Conservation (phyloP, 2,888 invertebrate species). For the Drosophila putrida region DNA sequence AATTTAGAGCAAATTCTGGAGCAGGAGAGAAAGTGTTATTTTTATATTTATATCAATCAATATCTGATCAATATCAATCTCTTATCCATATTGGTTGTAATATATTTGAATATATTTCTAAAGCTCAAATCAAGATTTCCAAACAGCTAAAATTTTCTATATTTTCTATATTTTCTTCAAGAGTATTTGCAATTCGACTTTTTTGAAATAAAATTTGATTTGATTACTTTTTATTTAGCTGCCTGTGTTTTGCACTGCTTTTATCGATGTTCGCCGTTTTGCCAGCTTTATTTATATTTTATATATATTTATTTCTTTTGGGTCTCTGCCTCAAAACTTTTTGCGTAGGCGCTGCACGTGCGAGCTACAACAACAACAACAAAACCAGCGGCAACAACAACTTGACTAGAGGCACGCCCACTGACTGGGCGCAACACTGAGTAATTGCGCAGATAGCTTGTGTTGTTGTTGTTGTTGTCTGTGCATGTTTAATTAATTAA, state of each 20-base stretch:
- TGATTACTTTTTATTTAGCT: background rate
- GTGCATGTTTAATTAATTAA: constrained; percentile 59
- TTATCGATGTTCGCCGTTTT: constrained; percentile 19
- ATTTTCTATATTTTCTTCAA: constrained; percentile 5
- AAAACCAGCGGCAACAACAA: constrained; percentile 27
- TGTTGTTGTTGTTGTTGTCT: constrained; percentile 14
- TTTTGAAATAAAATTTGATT: background rate
- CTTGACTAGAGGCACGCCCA: constrained; percentile 50
- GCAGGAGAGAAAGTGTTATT: no score
- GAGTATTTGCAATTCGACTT: constrained; percentile 9
- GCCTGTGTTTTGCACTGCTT: constrained; percentile 15
- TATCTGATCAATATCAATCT: no score
- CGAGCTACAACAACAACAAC: constrained; percentile 37
- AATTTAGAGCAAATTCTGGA: no score
- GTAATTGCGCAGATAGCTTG: constrained; percentile 55
- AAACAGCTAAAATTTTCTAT: background rate
- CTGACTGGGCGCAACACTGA: constrained; percentile 26
- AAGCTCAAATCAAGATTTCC: background rate
- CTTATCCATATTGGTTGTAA: background rate
- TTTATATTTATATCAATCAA: no score
- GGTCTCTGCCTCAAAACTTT: constrained; percentile 35
- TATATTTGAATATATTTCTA: background rate
- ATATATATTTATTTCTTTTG: constrained; percentile 18
- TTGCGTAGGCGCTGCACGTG: constrained; percentile 76
- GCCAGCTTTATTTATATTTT: constrained; percentile 20